Percentiles rank a stretch among this genome's conserved stretches.
phyloP scores from a whole-genome alignment of 2,797 vertebrate genomes.

The Psittacula echo region DNA sequence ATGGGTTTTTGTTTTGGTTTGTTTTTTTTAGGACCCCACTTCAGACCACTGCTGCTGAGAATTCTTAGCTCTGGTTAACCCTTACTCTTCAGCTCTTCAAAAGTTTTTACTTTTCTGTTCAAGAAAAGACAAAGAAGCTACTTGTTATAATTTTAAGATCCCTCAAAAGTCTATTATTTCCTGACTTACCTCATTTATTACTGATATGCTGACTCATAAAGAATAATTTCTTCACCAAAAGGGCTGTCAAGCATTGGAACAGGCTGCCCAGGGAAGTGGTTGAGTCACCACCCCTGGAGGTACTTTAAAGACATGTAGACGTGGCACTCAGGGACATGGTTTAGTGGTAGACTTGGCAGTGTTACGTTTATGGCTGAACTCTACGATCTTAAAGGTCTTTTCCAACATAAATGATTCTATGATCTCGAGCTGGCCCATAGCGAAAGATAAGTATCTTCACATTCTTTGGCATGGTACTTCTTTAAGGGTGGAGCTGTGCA shows the following conservation, averaged over 20 bases:
- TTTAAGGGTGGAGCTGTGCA: not conserved
- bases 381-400: not conserved
- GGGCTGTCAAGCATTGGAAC: not conserved
- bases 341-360: not conserved
- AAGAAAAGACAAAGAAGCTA: not conserved
- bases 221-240: not conserved
- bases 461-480: not conserved
- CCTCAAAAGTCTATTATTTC: not conserved
- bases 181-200: not conserved
- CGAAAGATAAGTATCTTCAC: not conserved
- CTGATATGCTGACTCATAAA: not conserved
- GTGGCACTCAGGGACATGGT: not conserved
- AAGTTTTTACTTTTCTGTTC: not conserved
- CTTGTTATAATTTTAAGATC: not conserved
- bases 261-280: not conserved
- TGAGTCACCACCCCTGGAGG: not conserved
- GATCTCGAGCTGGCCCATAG: not conserved
- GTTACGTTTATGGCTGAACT: accelerated
- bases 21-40: not conserved
- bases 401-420: not conserved
- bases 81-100: not conserved
- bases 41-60: not conserved
- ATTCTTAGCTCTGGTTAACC: not conserved
- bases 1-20: not conserved
- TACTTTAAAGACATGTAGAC: not conserved